These are phyloP conservation scores for Zygothrica quintamaculata DNA, from an alignment of 2,888 invertebrate genomes.

Conservation along the genomic window DNA sequence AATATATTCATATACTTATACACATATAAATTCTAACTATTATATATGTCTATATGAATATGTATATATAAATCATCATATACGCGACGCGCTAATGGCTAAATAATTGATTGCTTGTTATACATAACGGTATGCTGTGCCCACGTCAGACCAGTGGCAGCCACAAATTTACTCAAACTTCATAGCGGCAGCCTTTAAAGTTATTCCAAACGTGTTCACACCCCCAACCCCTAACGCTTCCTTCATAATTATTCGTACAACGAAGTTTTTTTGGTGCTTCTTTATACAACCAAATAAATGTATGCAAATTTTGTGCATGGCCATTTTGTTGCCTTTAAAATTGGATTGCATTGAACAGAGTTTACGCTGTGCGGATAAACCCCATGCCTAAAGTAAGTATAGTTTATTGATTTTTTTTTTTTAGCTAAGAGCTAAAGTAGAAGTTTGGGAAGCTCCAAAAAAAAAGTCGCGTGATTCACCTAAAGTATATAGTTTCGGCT, in stretches of 20 bases:
- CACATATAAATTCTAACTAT: no score
- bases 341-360: slow-evolving; percentile 27
- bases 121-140: slow-evolving; percentile 52
- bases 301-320: slow-evolving; percentile 26
- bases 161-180: slow-evolving; percentile 36
- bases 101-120: slow-evolving; percentile 49
- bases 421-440: slow-evolving; percentile 32
- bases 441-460: slow-evolving; percentile 38
- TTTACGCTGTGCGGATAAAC: slow-evolving; percentile 37
- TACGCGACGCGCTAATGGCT: slow-evolving; percentile 51
- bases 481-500: slow-evolving; percentile 63
- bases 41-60: slow-evolving; percentile 33
- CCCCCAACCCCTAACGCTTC: slow-evolving; percentile 20
- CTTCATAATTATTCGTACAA: slow-evolving; percentile 12
- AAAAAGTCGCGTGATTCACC: slow-evolving; percentile 77
- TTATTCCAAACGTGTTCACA: slow-evolving; percentile 58
- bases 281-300: slow-evolving; percentile 16
- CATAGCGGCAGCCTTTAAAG: slow-evolving; percentile 62
- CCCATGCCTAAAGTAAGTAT: slow-evolving; percentile 70
- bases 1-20: no score
- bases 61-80: slow-evolving; percentile 36
- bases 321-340: slow-evolving; percentile 41
- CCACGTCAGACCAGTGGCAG: slow-evolving; percentile 41
- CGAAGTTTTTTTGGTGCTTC: slow-evolving; percentile 20
- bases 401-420: slow-evolving; percentile 73